These are phyloP conservation scores for Gambusia yucatana DNA, from an alignment of 2,797 vertebrate species.

Conservation along the genomic window DNA sequence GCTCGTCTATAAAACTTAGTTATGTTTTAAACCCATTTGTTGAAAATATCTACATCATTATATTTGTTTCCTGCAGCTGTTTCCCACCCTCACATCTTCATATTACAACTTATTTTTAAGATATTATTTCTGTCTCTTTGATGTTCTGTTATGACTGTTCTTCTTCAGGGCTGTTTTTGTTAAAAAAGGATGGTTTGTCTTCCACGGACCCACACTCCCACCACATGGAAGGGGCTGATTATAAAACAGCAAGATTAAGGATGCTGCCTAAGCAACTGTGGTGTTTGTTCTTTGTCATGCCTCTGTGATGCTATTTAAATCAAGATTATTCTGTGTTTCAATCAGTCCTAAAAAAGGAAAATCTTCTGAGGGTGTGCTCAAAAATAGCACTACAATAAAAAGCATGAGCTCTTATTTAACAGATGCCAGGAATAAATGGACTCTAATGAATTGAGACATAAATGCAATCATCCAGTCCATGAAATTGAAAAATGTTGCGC, in stretches of 20 bases:
- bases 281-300: constrained; percentile 47
- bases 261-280: constrained; percentile 42
- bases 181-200: constrained; percentile 19
- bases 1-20: constrained; percentile 23
- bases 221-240: constrained; percentile 30
- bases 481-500: constrained; percentile 21
- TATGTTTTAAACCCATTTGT: constrained; percentile 12
- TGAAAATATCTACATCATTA: constrained; percentile 1
- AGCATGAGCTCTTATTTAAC: constrained; percentile 35
- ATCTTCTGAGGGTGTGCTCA: constrained; percentile 34
- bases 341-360: constrained; percentile 61
- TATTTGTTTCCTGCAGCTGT: neutral
- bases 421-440: constrained; percentile 34
- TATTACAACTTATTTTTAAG: constrained; percentile 10
- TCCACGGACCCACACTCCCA: constrained; percentile 9
- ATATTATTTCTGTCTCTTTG: constrained; percentile 21
- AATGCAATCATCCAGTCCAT: constrained; percentile 27
- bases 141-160: constrained; percentile 29
- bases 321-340: constrained; percentile 58
- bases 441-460: constrained; percentile 19
- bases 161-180: constrained; percentile 37
- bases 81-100: constrained; percentile 19
- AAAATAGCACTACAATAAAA: constrained; percentile 48
- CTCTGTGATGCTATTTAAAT: constrained; percentile 65
- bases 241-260: constrained; percentile 52